phyloP scores from a whole-genome alignment of 1,140 invertebrate genomes.

The Hormaphis cornu region DNA sequence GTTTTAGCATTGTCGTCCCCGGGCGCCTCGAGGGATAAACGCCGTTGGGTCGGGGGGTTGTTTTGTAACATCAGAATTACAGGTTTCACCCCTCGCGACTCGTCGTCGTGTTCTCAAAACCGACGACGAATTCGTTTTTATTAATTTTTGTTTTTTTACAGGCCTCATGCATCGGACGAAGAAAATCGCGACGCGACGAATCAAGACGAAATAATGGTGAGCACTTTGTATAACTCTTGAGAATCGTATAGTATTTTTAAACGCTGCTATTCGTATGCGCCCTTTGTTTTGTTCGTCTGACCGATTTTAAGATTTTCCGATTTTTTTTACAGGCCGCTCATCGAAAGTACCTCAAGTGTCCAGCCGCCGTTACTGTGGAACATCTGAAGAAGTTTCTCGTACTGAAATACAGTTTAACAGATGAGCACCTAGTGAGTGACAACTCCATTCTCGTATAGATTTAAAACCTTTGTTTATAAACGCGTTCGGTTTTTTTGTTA shows the following conservation, averaged over 20 bases:
- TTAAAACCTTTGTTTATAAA: too few species aligned
- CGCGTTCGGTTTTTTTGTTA: too few species aligned
- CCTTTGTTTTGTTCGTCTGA: too few species aligned
- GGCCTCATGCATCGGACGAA: background rate
- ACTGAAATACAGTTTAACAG: conserved; percentile 66
- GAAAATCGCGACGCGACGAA: background rate
- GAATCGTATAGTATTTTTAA: too few species aligned
- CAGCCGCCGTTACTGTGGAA: conserved; percentile 75
- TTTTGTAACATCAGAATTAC: conserved; percentile 25
- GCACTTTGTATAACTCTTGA: too few species aligned
- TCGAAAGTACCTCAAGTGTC: conserved; percentile 68
- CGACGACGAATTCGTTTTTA: conserved; percentile 1
- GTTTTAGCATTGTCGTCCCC: background rate
- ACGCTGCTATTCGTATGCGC: too few species aligned
- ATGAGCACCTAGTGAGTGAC: conserved; percentile 39
- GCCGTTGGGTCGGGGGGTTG: background rate
- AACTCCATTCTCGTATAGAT: conserved; percentile 21
- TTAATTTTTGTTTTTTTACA: conserved; percentile 8
- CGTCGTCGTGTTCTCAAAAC: background rate
- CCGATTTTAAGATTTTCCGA: background rate
- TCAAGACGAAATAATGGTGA: conserved; percentile 9
- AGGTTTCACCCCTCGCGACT: background rate
- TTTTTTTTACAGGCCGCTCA: conserved; percentile 37
- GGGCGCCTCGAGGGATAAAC: background rate
- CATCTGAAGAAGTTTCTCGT: conserved; percentile 81